Base-by-base conservation (phyloP, 2,113 vertebrate species). In the Serinus canaria region DNA sequence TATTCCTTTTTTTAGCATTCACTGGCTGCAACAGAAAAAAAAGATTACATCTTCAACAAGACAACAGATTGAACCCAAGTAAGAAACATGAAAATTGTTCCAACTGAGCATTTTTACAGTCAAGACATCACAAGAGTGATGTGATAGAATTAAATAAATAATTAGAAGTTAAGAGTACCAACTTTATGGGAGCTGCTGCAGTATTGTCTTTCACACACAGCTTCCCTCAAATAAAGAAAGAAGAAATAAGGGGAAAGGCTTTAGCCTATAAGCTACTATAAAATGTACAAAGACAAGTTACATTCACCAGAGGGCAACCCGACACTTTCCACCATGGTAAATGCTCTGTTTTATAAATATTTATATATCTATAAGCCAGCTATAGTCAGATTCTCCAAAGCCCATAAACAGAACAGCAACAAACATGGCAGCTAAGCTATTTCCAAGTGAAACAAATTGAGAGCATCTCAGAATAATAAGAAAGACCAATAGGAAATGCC, bases 371-470 rank as follows among this genome's bases (percentile, higher is more conserved):
- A 70, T 19, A 91, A 74, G 35, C 16, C 43, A 72, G 35, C 18
- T 83, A 50, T 10, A 74, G 47, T 79, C 35, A 64, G 59, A 58
- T 86, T 81, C 58, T 83, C 46, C 23, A 59, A 81, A 92, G 52
- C 53, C 64, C 70, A 47, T 75, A 81, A 82, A 93, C 17, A 56
- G 18, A 89, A 83, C 25, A 68, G 47, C 39, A 82, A 88, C 81
- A 95, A 92, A 86, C 15, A 83, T 49, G 90, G 80, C 49, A 95
- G 59, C 50, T 82, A 67, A 90, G 12, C 41, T 46, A 69, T 58
- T 90, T 92, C 53, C 62, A 63, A 83, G 74, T n/a, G 56, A 92
- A 97, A 93, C 28, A 83, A 93, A 89, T 19, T 59, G 37, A 81
- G 52, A 86, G 30, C 43, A 37, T 62, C 78, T 84, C 25, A 60